phyloP scores from a whole-genome alignment of 64 coral and sea anemone genomes.

The Acropora yongei region DNA sequence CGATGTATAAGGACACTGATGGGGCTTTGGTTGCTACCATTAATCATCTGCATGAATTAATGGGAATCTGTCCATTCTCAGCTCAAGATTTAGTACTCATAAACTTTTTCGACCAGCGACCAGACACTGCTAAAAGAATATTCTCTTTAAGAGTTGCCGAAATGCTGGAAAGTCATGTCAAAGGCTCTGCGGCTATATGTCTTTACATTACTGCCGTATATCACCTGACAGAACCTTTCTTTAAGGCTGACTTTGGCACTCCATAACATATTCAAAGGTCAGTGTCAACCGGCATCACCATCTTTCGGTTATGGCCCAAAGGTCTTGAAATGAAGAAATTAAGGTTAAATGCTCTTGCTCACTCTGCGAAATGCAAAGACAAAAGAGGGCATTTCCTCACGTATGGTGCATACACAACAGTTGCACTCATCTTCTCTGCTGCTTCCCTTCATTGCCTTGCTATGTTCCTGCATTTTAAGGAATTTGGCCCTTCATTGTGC shows the following conservation, averaged over 20 bases:
- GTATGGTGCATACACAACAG: conserved; percentile 33
- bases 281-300: conserved; percentile 37
- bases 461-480: conserved; percentile 62
- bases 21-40: conserved; percentile 29
- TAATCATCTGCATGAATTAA: conserved; percentile 34
- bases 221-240: conserved; percentile 6
- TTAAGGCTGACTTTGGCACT: not conserved
- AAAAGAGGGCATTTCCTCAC: conserved; percentile 38
- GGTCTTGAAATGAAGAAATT: conserved; percentile 18
- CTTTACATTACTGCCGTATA: conserved; percentile 47
- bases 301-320: conserved; percentile 24
- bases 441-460: not conserved
- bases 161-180: not conserved
- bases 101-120: conserved; percentile 5
- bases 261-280: conserved; percentile 35
- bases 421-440: conserved; percentile 41
- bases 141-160: not conserved
- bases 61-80: not conserved
- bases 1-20: not conserved
- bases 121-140: conserved; percentile 28
- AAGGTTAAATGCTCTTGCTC: not conserved
- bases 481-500: conserved; percentile 3
- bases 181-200: not conserved
- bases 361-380: not conserved
- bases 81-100: conserved; percentile 18